These are phyloP conservation scores for Laupala kohalensis DNA, from an alignment of 1,140 invertebrate genomes.

Conservation along the genomic window DNA sequence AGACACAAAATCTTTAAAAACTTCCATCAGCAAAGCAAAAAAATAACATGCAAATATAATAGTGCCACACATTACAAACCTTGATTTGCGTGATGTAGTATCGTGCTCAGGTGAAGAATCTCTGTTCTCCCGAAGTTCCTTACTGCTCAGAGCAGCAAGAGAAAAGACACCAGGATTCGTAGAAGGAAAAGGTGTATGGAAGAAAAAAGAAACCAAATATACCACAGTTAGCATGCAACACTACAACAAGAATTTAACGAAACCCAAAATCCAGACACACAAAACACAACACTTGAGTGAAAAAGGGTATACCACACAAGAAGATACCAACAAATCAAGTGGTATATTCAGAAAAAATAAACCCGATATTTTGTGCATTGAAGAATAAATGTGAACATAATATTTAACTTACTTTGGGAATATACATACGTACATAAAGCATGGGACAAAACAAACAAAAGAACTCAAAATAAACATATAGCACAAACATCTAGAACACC, in stretches of 20 bases:
- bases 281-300: background rate
- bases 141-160: slow-evolving; percentile 11
- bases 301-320: too few relatives aligned
- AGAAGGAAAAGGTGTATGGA: background rate
- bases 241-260: slow-evolving; percentile 7
- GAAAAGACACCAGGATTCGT: slow-evolving; percentile 6
- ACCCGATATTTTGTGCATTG: too few relatives aligned
- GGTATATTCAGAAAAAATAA: too few relatives aligned
- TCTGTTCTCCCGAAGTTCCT: slow-evolving; percentile 20
- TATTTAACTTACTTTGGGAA: too few relatives aligned
- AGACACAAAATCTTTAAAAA: too few relatives aligned
- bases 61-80: slow-evolving; percentile 22
- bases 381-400: too few relatives aligned
- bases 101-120: slow-evolving; percentile 31
- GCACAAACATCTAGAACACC: too few relatives aligned
- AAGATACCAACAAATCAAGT: too few relatives aligned
- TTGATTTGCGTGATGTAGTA: slow-evolving; percentile 28
- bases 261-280: background rate
- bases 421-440: too few relatives aligned
- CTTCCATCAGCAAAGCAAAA: background rate
- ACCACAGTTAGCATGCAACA: slow-evolving; percentile 5
- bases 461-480: too few relatives aligned
- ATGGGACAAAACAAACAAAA: too few relatives aligned
- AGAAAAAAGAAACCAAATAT: slow-evolving; percentile 5
- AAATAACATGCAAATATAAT: background rate